Evolutionary conservation across 1,140 invertebrate genomes (phyloP), one percentile per base, ranked within the genome.

Genomic region (Amphibalanus amphitrite): DNA sequence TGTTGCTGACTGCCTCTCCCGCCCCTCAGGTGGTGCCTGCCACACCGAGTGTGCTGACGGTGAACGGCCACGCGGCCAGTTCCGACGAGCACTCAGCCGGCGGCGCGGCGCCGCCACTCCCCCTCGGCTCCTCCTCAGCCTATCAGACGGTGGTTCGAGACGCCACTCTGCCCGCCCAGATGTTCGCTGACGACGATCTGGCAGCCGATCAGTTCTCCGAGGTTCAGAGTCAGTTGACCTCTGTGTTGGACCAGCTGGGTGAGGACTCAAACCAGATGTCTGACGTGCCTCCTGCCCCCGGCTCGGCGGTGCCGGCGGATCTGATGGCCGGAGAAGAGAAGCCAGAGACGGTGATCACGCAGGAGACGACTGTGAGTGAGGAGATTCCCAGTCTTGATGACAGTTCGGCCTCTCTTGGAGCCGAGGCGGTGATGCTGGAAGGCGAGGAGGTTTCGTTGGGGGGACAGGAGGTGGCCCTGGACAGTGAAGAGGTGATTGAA

Each of bases 141-240:
- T 67, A 67, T 17, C 65, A 67, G 65, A 26, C 26, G 26, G 65
- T 67, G 65, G 65, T 28, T 8, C 65, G 65, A 8, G 65, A 67
- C 65, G 65, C 65, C 65, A 67, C 65, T 3, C 65, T 67, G n/a
- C 65, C 65, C 3, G 65, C 65, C 3, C 65, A 67, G 28, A 67
- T 67, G 65, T 67, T 67, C 65, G 65, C 65, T 26, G 65, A 67
- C 20, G 65, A 67, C 28, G 65, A 67, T 26, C 26, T 28, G 65
- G 65, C 28, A 3, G 65, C n/a, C 28, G n/a, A 28, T 26, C 65
- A 26, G 65, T 8, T 28, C 3, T 26, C n/a, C 3, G 26, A 28
- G 26, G 65, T 28, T 3, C 65, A 26, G n/a, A n/a, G 10, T 3
- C 65, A 67, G 26, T 17, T 67, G 26, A 28, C 65, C 17, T 28